These are phyloP conservation scores for Condylostylus longicornis DNA, from an alignment of 1,140 invertebrate genomes.

Conservation along the genomic window DNA sequence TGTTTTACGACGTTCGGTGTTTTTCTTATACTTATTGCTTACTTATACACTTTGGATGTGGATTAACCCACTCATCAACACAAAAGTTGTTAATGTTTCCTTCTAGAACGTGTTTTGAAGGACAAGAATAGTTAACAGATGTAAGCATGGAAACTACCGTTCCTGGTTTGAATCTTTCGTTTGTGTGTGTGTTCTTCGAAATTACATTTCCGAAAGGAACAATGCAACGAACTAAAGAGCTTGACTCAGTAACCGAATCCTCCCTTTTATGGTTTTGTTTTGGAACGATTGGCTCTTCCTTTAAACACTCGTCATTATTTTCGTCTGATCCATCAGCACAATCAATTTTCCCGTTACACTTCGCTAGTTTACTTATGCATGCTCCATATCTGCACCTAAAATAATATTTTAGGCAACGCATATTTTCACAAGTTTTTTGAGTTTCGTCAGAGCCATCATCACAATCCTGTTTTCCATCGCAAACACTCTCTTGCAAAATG, in stretches of 20 bases:
- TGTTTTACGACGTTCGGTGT: too few relatives aligned
- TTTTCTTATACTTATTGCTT: too few relatives aligned
- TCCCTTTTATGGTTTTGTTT: background rate
- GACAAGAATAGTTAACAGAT: too few relatives aligned
- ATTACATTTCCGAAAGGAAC: constrained; percentile 12
- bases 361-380: constrained; percentile 39
- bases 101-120: too few relatives aligned
- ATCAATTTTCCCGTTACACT: constrained; percentile 42
- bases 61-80: too few relatives aligned
- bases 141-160: constrained; percentile 8
- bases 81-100: too few relatives aligned
- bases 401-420: constrained; percentile 29
- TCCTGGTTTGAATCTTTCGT: constrained; percentile 3
- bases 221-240: constrained; percentile 7
- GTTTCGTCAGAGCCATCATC: constrained; percentile 46
- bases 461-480: constrained; percentile 37
- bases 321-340: constrained; percentile 62
- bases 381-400: constrained; percentile 45
- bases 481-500: constrained; percentile 18
- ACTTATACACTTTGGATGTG: too few relatives aligned
- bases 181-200: constrained; percentile 12
- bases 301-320: constrained; percentile 9
- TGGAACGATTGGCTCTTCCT: background rate
- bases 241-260: background rate
- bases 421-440: constrained; percentile 15